Conservation (phyloP, 2,888 invertebrate genomes). For the Phalangium opilio region DNA sequence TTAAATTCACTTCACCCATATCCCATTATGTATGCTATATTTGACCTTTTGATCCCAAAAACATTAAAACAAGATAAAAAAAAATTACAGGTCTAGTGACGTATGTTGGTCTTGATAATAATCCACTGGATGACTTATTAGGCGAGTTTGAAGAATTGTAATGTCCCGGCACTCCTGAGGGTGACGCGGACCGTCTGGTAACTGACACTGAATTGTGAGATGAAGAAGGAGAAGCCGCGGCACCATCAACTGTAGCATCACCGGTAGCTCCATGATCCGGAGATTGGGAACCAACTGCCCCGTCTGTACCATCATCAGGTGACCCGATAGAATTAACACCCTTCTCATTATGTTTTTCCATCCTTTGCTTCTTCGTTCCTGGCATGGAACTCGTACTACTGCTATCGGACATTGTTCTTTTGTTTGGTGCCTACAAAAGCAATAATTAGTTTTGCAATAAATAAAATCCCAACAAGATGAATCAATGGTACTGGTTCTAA, state of each 20-base stretch:
- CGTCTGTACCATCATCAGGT: too few species aligned
- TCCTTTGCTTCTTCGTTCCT: not conserved
- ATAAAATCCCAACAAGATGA: too few species aligned
- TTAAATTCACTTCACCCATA: too few species aligned
- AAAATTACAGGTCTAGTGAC: slow-evolving; percentile 51
- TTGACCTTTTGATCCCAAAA: too few species aligned
- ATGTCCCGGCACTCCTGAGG: slow-evolving; percentile 28
- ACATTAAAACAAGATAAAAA: not conserved
- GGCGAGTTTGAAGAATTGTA: slow-evolving; percentile 22
- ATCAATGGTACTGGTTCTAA: too few species aligned
- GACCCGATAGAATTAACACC: too few species aligned
- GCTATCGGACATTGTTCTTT: slow-evolving; percentile 2
- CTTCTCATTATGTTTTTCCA: too few species aligned
- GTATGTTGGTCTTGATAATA: slow-evolving; percentile 51
- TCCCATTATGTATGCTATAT: too few species aligned
- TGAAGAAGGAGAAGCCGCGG: slow-evolving; percentile 10
- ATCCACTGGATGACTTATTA: slow-evolving; percentile 38
- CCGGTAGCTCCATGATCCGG: not conserved
- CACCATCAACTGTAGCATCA: slow-evolving; percentile 4
- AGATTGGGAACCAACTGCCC: too few species aligned
- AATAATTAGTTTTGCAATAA: too few species aligned
- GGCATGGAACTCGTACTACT: slow-evolving; percentile 2
- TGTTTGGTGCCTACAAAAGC: too few species aligned
- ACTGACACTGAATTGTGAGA: slow-evolving; percentile 7
- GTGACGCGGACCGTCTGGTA: slow-evolving; percentile 1